Conservation (phyloP, 2,888 invertebrate genomes). For the Agrotis exclamationis region DNA sequence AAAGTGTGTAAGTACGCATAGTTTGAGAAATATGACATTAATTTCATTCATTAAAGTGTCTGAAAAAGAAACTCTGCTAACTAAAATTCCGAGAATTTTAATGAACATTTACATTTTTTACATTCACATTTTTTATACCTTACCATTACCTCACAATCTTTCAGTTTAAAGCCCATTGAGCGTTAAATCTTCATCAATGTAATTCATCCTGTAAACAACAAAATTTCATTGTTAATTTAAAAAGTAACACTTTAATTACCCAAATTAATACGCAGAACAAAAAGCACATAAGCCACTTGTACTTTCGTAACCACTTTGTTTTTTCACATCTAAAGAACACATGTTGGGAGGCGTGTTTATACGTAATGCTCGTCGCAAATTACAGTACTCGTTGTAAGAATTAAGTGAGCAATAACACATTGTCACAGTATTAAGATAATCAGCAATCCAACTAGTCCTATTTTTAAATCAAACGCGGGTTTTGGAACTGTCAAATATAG, state of each 20-base stretch:
- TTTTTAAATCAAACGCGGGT: background rate
- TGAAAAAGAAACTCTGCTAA: too few relatives aligned
- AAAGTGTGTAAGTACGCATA: too few relatives aligned
- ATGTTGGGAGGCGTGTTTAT: constrained; percentile 64
- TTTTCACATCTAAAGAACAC: constrained; percentile 58
- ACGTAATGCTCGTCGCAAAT: constrained; percentile 69
- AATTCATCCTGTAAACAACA: background rate
- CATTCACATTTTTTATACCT: too few relatives aligned
- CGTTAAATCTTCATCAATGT: background rate
- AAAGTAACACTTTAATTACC: constrained; percentile 1
- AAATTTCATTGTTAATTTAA: background rate
- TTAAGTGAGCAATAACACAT: constrained; percentile 81
- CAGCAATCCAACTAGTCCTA: background rate
- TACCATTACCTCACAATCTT: background rate
- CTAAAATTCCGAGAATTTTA: constrained; percentile 3
- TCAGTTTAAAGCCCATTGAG: too few relatives aligned
- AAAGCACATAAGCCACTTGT: constrained; percentile 26
- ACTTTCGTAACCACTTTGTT: constrained; percentile 43
- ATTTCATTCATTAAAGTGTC: too few relatives aligned
- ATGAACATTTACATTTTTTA: too few relatives aligned
- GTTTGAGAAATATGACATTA: background rate
- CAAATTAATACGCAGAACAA: constrained; percentile 5
- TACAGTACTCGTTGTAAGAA: constrained; percentile 72
- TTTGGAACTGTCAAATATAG: background rate
- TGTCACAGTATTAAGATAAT: constrained; percentile 14